Conservation (phyloP, 2,113 vertebrate species). For the Zosterops hypoxanthus region DNA sequence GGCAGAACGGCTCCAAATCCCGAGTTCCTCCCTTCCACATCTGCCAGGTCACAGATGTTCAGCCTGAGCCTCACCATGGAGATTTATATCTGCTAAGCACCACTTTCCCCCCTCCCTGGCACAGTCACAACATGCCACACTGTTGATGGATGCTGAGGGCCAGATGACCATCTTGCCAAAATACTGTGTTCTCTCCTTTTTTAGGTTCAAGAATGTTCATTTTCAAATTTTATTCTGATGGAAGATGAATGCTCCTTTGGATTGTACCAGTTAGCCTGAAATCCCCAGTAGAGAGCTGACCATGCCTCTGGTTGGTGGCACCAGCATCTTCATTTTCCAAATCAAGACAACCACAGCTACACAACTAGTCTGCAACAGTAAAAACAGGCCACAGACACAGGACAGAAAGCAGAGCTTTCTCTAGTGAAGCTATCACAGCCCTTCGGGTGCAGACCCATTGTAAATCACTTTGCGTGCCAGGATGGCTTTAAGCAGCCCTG, state of each 20-base stretch:
- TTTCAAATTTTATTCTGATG: neutral
- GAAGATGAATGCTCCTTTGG: neutral
- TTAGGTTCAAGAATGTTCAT: neutral
- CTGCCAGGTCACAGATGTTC: neutral
- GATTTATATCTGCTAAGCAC: neutral
- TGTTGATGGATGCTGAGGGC: neutral
- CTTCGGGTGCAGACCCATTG: neutral
- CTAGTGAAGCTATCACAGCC: neutral
- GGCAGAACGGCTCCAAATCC: neutral
- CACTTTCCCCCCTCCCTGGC: neutral
- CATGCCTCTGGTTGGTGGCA: accelerated
- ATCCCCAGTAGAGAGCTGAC: neutral
- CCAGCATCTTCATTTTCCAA: neutral
- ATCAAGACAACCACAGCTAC: neutral
- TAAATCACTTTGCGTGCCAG: neutral
- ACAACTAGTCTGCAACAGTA: neutral
- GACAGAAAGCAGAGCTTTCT: neutral
- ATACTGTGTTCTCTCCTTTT: neutral
- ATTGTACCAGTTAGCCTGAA: neutral
- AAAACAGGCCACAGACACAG: neutral
- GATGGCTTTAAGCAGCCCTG: slow-evolving; percentile 8
- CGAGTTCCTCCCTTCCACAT: neutral
- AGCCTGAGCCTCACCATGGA: neutral
- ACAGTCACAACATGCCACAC: neutral
- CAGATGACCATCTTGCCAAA: neutral